phyloP scores from a whole-genome alignment of 2,888 invertebrate genomes.

The Schizaphis graminum region DNA sequence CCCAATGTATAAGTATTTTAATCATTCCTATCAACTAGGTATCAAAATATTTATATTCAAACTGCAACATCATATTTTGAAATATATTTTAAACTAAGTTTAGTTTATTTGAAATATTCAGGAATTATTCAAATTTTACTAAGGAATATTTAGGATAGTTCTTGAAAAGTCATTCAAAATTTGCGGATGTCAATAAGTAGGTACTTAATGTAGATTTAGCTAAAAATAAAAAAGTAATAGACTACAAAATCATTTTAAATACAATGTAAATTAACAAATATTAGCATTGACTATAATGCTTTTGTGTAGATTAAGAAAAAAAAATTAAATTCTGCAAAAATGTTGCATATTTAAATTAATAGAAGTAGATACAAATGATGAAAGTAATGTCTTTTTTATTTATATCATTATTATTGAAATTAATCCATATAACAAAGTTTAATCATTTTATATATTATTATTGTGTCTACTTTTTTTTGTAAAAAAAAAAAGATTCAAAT shows the following conservation, averaged over 20 bases:
- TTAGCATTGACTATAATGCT: not conserved
- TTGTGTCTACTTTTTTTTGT: not conserved
- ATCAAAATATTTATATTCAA: too few relatives aligned
- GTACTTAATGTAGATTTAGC: not conserved
- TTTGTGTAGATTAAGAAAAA: not conserved
- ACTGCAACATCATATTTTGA: too few relatives aligned
- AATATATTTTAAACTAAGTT: too few relatives aligned
- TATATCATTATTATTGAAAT: not conserved
- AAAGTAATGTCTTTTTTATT: not conserved
- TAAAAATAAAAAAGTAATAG: not conserved
- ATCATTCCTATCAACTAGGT: too few relatives aligned
- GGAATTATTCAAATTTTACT: too few relatives aligned
- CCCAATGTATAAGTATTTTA: too few relatives aligned
- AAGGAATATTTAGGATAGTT: too few relatives aligned
- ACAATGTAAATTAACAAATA: not conserved
- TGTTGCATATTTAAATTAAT: not conserved
- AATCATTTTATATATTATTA: not conserved
- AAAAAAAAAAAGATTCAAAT: not conserved
- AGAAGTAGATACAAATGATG: not conserved
- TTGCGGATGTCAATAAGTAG: not conserved
- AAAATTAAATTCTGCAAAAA: not conserved
- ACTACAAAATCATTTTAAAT: not conserved
- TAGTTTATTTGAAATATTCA: too few relatives aligned
- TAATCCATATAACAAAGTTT: not conserved
- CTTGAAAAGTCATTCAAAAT: too few relatives aligned